Base-by-base conservation (phyloP, 1,140 invertebrate genomes). In the Eumeta japonica region DNA sequence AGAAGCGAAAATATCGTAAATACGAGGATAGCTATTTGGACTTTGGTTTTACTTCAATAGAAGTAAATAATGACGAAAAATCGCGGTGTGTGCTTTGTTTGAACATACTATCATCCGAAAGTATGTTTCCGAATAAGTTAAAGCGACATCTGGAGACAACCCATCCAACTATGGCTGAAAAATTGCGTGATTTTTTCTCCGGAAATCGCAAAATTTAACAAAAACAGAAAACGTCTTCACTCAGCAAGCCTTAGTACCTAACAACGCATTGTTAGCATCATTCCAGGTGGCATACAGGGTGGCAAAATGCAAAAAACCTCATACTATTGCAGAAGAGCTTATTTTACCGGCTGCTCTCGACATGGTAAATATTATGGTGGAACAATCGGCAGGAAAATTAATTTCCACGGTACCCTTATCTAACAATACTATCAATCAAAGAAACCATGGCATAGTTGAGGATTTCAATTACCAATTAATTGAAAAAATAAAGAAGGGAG, bases 271-370 rank as follows among this genome's bases (percentile, higher is more conserved):
- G 37, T 39, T 53, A 43, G 52, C 54, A 37, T 51, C 47, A 35
- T 62, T 46, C 41, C 41, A 53, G 31, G 47, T 58, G 10, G 24
- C 52, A 27, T n/a, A n/a, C n/a, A n/a, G n/a, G n/a, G n/a, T n/a
- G n/a, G 53, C 64, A 30, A 62, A 60, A 54, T 46, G 41, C 43
- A 56, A 47, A 47, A 62, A 72, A 55, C 45, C 48, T 37, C 52
- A 62, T 43, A 63, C 48, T 30, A 63, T 65, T 45, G 59, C 56
- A 43, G 53, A 65, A 39, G 27, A 64, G 32, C 43, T 61, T 41
- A 57, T 67, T 46, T 24, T 67, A 48, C 53, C 58, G 37, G 53
- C 54, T 42, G 41, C 55, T 43, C 39, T 55, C 39, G 43, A 52
- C 39, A 50, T 61, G 46, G 51, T 58, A 16, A 39, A 45, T 30